Evolutionary conservation across 2,113 vertebrate genomes (phyloP).

Genomic region (Benitochromis conjunctus): DNA sequence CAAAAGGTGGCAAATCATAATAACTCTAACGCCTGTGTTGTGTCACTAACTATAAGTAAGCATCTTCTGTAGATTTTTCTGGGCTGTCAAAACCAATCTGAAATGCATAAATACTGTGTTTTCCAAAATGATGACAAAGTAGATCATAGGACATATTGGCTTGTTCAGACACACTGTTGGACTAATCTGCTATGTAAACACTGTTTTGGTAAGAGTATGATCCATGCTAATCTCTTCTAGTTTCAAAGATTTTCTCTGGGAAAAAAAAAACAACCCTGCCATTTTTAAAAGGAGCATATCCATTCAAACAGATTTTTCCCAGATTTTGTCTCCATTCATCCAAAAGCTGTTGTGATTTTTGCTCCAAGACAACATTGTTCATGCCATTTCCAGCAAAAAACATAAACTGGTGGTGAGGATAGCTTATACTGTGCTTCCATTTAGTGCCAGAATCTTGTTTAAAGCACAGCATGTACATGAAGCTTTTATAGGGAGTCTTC

Average conservation of each 20-base stretch:
- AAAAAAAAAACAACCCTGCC: background rate
- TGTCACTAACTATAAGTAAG: background rate
- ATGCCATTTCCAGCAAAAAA: conserved; percentile 3
- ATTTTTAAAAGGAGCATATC: background rate
- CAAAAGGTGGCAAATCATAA: background rate
- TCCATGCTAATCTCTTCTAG: background rate
- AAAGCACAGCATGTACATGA: conserved; percentile 15
- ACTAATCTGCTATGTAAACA: background rate
- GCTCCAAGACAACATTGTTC: background rate
- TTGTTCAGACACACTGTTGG: background rate
- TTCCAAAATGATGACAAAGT: background rate
- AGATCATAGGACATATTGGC: background rate
- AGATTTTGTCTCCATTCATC: background rate
- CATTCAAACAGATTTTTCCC: background rate
- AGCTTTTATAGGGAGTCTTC: conserved; percentile 18
- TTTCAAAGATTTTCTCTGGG: background rate
- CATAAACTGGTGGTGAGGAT: background rate
- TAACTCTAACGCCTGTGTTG: background rate
- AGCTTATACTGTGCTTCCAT: background rate
- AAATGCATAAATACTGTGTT: background rate
- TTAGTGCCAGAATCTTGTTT: conserved; percentile 13
- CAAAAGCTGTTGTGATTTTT: background rate
- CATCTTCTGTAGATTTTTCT: background rate
- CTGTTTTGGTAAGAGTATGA: background rate
- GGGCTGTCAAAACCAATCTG: background rate